phyloP scores from a whole-genome alignment of 1,140 invertebrate genomes.

The Mylabris phalerata region DNA sequence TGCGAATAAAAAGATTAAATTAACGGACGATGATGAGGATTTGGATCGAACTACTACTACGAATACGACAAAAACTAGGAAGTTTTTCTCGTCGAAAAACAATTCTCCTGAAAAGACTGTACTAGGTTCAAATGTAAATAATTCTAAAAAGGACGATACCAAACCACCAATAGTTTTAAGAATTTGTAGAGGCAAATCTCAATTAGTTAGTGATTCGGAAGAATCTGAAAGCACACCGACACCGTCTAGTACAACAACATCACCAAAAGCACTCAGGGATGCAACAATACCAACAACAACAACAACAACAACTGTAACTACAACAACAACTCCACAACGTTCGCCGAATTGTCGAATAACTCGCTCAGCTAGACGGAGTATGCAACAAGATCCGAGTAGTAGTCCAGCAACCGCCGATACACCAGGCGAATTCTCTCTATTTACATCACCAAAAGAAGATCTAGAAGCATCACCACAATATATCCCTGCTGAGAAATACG shows the following conservation, averaged over 20 bases:
- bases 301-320: not conserved
- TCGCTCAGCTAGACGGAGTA: slow-evolving; percentile 35
- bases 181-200: slow-evolving; percentile 59
- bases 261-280: slow-evolving; percentile 32
- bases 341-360: slow-evolving; percentile 31
- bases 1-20: slow-evolving; percentile 14
- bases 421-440: slow-evolving; percentile 34
- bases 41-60: not conserved
- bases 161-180: slow-evolving; percentile 61
- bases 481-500: slow-evolving; percentile 42
- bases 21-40: not conserved
- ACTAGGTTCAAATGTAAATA: slow-evolving; percentile 38
- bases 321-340: slow-evolving; percentile 2
- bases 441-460: slow-evolving; percentile 34
- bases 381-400: slow-evolving; percentile 39
- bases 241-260: slow-evolving; percentile 32
- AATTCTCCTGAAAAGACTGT: slow-evolving; percentile 36
- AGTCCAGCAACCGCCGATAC: slow-evolving; percentile 38
- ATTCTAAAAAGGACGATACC: slow-evolving; percentile 42
- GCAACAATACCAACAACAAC: slow-evolving; percentile 6
- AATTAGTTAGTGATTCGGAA: slow-evolving; percentile 45
- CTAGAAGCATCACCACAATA: slow-evolving; percentile 39
- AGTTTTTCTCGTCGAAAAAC: slow-evolving; percentile 39
- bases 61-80: slow-evolving; percentile 22
- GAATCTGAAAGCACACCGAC: slow-evolving; percentile 38